A percentile compares a stretch with the other conserved stretches of the same genome.
Conservation (phyloP, 1,140 invertebrate genomes). For the Lepidostoma basale region DNA sequence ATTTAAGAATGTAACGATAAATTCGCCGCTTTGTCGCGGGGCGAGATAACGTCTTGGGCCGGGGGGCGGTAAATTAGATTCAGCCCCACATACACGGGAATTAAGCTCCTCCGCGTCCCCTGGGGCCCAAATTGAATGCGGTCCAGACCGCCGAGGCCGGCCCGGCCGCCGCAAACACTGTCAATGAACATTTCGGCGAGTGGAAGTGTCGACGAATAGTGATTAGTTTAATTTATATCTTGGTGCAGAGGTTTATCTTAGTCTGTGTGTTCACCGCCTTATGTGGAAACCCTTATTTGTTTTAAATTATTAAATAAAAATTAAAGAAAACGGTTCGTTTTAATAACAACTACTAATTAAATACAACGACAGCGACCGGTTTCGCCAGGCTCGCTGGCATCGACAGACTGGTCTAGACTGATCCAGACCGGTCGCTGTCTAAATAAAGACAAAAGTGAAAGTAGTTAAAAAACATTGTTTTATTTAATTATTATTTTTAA, state of each 20-base stretch:
- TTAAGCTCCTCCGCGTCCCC: constrained; percentile 33
- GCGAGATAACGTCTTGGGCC: constrained; percentile 33
- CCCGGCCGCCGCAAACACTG: constrained; percentile 3
- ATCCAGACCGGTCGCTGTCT: too few relatives aligned
- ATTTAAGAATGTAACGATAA: constrained; percentile 41
- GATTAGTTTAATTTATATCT: constrained; percentile 7
- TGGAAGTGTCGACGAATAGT: not conserved
- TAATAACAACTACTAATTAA: too few relatives aligned
- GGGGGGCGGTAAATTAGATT: constrained; percentile 43
- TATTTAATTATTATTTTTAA: too few relatives aligned
- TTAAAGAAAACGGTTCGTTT: too few relatives aligned
- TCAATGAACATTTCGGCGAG: constrained; percentile 14
- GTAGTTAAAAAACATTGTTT: too few relatives aligned
- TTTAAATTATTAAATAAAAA: too few relatives aligned
- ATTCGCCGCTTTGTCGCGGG: constrained; percentile 41
- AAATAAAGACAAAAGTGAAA: too few relatives aligned
- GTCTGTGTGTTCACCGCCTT: too few relatives aligned
- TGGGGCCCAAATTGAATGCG: constrained; percentile 36
- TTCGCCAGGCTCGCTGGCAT: too few relatives aligned
- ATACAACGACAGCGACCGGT: too few relatives aligned
- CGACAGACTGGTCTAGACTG: too few relatives aligned
- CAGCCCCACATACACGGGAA: constrained; percentile 40
- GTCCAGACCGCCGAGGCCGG: constrained; percentile 4
- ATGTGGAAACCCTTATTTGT: too few relatives aligned
- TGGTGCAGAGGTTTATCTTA: not conserved